phyloP scores from a whole-genome alignment of 1,140 invertebrate species.

The Drosophila fuyamai region DNA sequence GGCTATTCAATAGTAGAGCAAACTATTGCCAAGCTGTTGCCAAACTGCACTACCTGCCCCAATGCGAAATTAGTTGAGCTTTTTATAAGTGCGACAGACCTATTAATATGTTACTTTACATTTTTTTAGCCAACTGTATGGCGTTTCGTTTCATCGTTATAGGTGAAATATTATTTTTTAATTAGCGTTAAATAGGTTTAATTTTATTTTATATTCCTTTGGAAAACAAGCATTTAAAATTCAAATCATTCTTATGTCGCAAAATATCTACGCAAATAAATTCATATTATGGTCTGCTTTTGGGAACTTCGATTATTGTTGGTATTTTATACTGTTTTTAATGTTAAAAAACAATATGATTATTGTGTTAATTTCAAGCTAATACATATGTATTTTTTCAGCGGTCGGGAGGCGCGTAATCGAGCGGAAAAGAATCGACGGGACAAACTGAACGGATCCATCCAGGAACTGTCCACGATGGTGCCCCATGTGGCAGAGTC shows the following conservation, averaged over 20 bases:
- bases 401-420: conserved; percentile 91
- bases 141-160: too few relatives aligned
- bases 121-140: neutral
- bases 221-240: too few relatives aligned
- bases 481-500: conserved; percentile 93
- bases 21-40: neutral
- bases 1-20: neutral
- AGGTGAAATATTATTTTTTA: too few relatives aligned
- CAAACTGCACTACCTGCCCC: conserved; percentile 16
- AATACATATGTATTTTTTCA: conserved; percentile 86
- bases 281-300: too few relatives aligned
- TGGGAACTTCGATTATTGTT: too few relatives aligned
- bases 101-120: neutral
- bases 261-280: too few relatives aligned
- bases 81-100: neutral
- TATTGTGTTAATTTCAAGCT: too few relatives aligned
- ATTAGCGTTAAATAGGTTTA: too few relatives aligned
- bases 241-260: too few relatives aligned
- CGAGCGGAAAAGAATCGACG: conserved; percentile 94
- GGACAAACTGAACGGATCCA: conserved; percentile 95
- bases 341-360: too few relatives aligned
- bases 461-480: conserved; percentile 91
- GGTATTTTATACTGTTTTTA: too few relatives aligned
- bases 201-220: neutral
- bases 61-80: conserved; percentile 4